phyloP scores from a whole-genome alignment of 2,113 vertebrate species.

The Stigmatopora nigra region DNA sequence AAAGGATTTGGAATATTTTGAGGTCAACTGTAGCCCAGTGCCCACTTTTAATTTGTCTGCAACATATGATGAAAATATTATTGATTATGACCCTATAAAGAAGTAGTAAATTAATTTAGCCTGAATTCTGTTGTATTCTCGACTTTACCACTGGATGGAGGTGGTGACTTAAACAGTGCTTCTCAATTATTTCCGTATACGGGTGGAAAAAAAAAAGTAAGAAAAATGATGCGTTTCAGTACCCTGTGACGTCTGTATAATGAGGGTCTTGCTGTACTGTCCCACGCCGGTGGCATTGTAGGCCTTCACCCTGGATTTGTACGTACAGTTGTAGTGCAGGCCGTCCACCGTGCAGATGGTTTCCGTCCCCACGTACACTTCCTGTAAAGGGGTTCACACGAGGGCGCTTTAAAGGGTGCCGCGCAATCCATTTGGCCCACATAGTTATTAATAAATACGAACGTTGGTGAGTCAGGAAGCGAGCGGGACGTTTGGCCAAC shows the following conservation, averaged over 20 bases:
- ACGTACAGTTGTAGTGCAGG: conserved; percentile 97
- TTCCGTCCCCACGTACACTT: conserved; percentile 96
- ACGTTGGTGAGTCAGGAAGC: conserved; percentile 35
- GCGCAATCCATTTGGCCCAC: conserved; percentile 47
- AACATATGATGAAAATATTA: too few species aligned
- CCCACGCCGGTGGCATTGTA: conserved; percentile 93
- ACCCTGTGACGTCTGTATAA: conserved; percentile 97
- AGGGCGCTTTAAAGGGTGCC: conserved; percentile 15
- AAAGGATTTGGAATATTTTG: too few species aligned
- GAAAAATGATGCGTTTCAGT: conserved; percentile 30
- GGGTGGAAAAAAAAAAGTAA: conserved; percentile 15
- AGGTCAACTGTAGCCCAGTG: too few species aligned
- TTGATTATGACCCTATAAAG: too few species aligned
- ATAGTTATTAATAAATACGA: conserved; percentile 54
- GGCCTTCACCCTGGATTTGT: conserved; percentile 91
- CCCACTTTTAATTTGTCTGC: too few species aligned
- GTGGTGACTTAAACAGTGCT: too few species aligned
- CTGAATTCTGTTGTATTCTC: too few species aligned
- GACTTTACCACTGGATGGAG: too few species aligned
- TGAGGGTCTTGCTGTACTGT: conserved; percentile 95
- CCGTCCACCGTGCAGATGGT: conserved; percentile 98
- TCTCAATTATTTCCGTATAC: too few species aligned
- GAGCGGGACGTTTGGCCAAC: conserved; percentile 2
- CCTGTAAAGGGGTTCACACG: conserved; percentile 63
- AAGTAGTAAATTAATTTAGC: too few species aligned